Base-by-base conservation (phyloP, 1,140 invertebrate genomes). In the Camponotus vicinus region DNA sequence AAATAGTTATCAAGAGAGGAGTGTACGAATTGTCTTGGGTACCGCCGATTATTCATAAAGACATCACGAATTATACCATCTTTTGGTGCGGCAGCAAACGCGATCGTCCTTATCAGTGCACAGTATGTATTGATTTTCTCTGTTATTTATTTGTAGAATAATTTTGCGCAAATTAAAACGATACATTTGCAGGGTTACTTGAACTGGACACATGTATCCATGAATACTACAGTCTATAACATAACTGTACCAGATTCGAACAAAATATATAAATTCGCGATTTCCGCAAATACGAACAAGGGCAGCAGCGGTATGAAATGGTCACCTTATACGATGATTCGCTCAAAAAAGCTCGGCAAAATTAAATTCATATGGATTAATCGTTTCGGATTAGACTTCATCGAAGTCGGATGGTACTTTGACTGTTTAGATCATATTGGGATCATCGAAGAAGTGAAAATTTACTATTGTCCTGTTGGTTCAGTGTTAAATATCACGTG, bases 21-120 rank as follows among this genome's bases (percentile, higher is more conserved):
- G 94, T 96, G 6, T 97, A 97, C 93, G 96, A 97, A 91, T 93
- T 98, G 21, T 97, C 97, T 42, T 98, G 97, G 97, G 96, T 96
- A 76, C 94, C 94, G 45, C 96, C 96, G 32, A 70, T 89, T 61
- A 85, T 83, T 9, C 86, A 89, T 42, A 84, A 87, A 0, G 93
- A 96, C 59, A 93, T 96, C 52, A 94, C 45, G 1, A 96, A 95
- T 91, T 98, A 97, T 86, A 98, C 97, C 3, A 95, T 98, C 40
- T 98, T 97, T 92, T 97, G 97, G 96, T 98, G 97, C 92, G 95
- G 95, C 64, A 96, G 95, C 73, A 95, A 95, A 3, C 94, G 95
- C n/a, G 96, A 96, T 91, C 92, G 96, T 70, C 96, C 96, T 52
- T 96, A 96, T 92, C 96, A 96, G 64, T 97, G 96, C 90, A 95